Evolutionary conservation across 2,888 invertebrate genomes (phyloP).

Genomic region (Lasiommata megera): DNA sequence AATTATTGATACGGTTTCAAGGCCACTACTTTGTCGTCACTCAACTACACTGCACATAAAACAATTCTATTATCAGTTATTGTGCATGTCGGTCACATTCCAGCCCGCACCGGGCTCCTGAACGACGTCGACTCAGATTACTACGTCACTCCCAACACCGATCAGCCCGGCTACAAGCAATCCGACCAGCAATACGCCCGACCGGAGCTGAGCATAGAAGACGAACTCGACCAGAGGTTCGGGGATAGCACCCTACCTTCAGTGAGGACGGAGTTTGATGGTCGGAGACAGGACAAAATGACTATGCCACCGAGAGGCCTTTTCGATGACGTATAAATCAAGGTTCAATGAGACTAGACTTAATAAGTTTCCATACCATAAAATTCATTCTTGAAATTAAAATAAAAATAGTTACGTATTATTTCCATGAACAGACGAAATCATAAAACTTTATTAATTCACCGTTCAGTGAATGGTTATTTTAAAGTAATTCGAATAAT

Average conservation of each 20-base stretch:
- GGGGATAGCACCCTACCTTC: constrained; percentile 82
- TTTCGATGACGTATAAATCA: constrained; percentile 91
- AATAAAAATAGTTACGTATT: too few relatives aligned
- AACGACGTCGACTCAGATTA: constrained; percentile 89
- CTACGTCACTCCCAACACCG: constrained; percentile 79
- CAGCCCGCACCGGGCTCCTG: constrained; percentile 89
- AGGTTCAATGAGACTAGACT: too few relatives aligned
- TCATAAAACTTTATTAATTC: too few relatives aligned
- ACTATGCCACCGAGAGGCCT: constrained; percentile 87
- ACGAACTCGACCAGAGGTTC: constrained; percentile 84
- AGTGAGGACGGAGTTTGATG: constrained; percentile 51
- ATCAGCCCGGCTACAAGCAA: constrained; percentile 26
- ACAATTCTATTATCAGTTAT: constrained; percentile 50
- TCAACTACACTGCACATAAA: not conserved
- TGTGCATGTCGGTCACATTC: constrained; percentile 73
- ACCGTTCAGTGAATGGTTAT: too few relatives aligned
- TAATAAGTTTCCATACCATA: too few relatives aligned
- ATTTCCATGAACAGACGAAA: too few relatives aligned
- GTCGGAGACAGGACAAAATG: constrained; percentile 66
- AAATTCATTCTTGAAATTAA: too few relatives aligned
- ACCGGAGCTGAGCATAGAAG: constrained; percentile 52
- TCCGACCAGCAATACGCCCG: constrained; percentile 48
- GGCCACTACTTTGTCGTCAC: too few relatives aligned
- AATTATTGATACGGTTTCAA: too few relatives aligned
- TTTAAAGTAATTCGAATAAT: too few relatives aligned